These are phyloP conservation scores for Centrocercus urophasianus DNA, from an alignment of 2,113 vertebrate species.

Conservation along the genomic window DNA sequence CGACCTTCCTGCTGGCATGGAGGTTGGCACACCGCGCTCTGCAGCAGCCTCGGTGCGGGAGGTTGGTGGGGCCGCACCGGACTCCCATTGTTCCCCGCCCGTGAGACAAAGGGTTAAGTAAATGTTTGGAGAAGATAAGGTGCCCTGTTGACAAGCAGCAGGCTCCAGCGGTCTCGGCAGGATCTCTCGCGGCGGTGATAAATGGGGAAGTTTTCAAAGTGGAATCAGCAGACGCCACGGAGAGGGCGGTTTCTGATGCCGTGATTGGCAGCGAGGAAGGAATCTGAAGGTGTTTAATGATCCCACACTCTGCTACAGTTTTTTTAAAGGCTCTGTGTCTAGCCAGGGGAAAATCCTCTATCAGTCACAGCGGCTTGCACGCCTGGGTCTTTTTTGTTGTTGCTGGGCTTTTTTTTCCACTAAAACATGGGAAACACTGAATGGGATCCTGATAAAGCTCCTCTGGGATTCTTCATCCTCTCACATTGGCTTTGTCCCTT, in stretches of 20 bases:
- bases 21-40: not conserved
- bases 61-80: constrained; percentile 30
- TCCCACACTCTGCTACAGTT: constrained; percentile 69
- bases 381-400: constrained; percentile 52
- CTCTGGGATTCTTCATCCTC: constrained; percentile 22
- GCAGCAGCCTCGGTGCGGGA: not conserved
- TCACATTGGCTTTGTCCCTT: not conserved
- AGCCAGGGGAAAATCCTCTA: constrained; percentile 73
- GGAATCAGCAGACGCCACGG: constrained; percentile 58
- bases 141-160: constrained; percentile 85
- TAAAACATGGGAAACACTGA: constrained; percentile 31
- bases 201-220: constrained; percentile 77
- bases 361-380: constrained; percentile 56
- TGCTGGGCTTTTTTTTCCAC: not conserved
- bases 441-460: constrained; percentile 64
- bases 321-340: constrained; percentile 74
- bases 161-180: constrained; percentile 79
- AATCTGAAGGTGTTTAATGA: constrained; percentile 76
- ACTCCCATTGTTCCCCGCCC: constrained; percentile 80
- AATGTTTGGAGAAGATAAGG: constrained; percentile 88
- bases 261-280: constrained; percentile 67
- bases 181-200: constrained; percentile 64
- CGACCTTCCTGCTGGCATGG: not conserved
- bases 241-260: constrained; percentile 58
- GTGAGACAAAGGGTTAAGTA: constrained; percentile 90